Percentiles rank a stretch among this genome's conserved stretches.
Evolutionary conservation across 2,113 vertebrate genomes (phyloP).

Genomic region (Coreoperca whiteheadi): DNA sequence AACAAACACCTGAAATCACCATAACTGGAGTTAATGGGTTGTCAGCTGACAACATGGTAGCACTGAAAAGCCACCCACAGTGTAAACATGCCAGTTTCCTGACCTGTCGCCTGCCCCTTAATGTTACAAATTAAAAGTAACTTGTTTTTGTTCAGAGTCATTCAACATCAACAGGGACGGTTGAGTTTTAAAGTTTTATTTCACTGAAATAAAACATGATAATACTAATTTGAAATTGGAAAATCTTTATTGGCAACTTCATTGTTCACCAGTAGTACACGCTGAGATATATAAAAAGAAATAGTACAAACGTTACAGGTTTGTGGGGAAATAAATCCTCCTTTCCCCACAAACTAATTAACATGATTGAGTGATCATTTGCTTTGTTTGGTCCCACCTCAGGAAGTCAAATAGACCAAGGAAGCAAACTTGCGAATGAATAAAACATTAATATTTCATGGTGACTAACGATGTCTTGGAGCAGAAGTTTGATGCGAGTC

Average conservation of each 20-base stretch:
- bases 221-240: not conserved
- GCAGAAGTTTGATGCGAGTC: not conserved
- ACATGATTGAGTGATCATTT: not conserved
- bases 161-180: too few relatives aligned
- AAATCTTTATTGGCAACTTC: not conserved
- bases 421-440: not conserved
- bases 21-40: conserved; percentile 59
- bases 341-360: not conserved
- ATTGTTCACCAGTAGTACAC: not conserved
- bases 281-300: not conserved
- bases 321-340: not conserved
- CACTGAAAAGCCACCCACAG: conserved; percentile 49
- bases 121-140: conserved; percentile 3
- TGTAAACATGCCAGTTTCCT: conserved; percentile 52
- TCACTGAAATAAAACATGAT: not conserved
- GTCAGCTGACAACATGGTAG: conserved; percentile 47
- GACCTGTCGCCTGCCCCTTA: conserved; percentile 41
- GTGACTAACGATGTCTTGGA: not conserved
- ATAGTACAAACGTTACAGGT: not conserved
- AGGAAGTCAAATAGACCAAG: not conserved
- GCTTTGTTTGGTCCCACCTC: not conserved
- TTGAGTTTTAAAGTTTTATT: too few relatives aligned
- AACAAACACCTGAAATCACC: too few relatives aligned
- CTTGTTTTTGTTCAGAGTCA: too few relatives aligned
- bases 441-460: not conserved